These are phyloP conservation scores for Clivina fossor DNA, from an alignment of 2,888 invertebrate species.

Conservation along the genomic window DNA sequence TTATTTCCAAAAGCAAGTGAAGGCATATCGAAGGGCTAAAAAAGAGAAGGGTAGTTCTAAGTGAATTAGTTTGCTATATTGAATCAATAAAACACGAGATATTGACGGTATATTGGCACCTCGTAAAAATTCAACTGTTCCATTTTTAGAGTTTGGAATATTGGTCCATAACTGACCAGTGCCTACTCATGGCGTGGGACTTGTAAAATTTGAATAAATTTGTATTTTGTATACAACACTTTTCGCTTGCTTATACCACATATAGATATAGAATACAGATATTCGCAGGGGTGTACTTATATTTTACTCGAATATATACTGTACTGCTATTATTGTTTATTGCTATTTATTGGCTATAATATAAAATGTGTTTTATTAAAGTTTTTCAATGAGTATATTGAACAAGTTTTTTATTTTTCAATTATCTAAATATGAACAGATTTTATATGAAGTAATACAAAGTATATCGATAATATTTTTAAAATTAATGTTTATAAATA, in stretches of 20 bases:
- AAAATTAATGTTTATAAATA: too few relatives aligned
- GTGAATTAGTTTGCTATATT: slow-evolving; percentile 25
- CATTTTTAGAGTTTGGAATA: slow-evolving; percentile 17
- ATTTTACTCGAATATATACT: neutral
- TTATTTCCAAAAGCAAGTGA: too few relatives aligned
- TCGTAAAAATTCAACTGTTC: slow-evolving; percentile 31
- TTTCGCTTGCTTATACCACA: neutral
- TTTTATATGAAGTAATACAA: too few relatives aligned
- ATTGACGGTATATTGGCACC: slow-evolving; percentile 22
- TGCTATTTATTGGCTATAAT: neutral
- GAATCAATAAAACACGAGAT: slow-evolving; percentile 20
- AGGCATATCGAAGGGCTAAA: too few relatives aligned
- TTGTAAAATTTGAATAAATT: slow-evolving; percentile 34
- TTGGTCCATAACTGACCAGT: slow-evolving; percentile 31
- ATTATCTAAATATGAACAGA: too few relatives aligned
- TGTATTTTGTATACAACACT: slow-evolving; percentile 31
- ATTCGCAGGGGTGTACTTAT: slow-evolving; percentile 26
- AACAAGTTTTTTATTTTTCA: too few relatives aligned
- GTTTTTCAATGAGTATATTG: too few relatives aligned
- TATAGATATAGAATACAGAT: neutral
- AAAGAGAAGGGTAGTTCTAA: too few relatives aligned
- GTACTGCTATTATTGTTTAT: neutral
- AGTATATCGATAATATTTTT: too few relatives aligned
- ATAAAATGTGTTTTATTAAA: too few relatives aligned
- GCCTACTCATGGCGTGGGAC: slow-evolving; percentile 21